phyloP scores from a whole-genome alignment of 2,113 vertebrate species.

The Prionailurus bengalensis region DNA sequence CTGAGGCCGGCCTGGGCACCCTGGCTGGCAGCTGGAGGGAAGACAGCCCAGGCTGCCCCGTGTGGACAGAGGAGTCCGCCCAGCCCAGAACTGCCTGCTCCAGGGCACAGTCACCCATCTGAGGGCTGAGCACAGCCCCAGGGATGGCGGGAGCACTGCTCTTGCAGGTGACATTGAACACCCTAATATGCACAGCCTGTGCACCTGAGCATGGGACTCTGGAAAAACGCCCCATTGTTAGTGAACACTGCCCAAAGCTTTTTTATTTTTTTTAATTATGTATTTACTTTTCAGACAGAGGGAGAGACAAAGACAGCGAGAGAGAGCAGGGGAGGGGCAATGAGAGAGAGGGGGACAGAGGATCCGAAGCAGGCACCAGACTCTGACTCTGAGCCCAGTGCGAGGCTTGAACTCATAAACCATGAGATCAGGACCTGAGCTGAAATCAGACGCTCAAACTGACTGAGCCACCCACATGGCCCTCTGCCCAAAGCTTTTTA shows the following conservation, averaged over 20 bases:
- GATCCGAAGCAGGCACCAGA: too few species aligned
- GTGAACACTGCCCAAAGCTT: neutral
- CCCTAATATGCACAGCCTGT: neutral
- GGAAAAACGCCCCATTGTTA: too few species aligned
- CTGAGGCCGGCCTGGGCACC: neutral
- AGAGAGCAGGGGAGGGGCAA: too few species aligned
- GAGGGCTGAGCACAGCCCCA: neutral
- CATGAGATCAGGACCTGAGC: too few species aligned
- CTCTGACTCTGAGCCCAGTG: too few species aligned
- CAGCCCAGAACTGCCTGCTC: neutral
- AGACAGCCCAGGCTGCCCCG: neutral
- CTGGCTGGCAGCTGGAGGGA: neutral
- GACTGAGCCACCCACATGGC: too few species aligned
- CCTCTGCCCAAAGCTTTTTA: neutral
- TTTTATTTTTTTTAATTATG: neutral
- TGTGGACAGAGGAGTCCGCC: neutral
- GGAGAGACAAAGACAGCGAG: too few species aligned
- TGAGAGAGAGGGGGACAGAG: too few species aligned
- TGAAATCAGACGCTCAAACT: too few species aligned
- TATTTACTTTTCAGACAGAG: too few species aligned
- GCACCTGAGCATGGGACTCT: neutral
- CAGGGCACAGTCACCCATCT: neutral
- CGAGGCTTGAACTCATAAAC: too few species aligned
- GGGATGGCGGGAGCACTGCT: accelerated
- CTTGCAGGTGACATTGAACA: neutral